Conservation (phyloP, 2,113 vertebrate species). For the Cyanocitta stelleri region DNA sequence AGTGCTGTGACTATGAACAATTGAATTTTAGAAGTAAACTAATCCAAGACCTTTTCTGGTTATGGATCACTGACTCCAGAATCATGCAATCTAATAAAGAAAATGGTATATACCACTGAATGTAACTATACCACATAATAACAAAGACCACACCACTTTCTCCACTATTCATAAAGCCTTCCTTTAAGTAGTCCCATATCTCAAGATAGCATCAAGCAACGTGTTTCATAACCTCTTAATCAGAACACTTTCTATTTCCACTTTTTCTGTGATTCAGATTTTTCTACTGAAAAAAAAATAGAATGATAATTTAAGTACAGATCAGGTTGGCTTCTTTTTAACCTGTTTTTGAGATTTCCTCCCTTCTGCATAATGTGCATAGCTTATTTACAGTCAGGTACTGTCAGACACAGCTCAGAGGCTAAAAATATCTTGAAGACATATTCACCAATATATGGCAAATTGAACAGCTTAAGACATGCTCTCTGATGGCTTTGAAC, state of each 20-base stretch:
- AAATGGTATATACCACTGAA: neutral
- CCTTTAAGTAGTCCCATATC: neutral
- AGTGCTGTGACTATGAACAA: neutral
- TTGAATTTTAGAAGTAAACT: neutral
- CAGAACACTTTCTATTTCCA: neutral
- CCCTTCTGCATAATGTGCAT: neutral
- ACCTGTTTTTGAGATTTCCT: neutral
- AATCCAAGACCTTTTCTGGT: neutral
- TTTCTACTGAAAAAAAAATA: neutral
- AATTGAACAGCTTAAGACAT: neutral
- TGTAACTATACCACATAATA: neutral
- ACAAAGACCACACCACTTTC: neutral
- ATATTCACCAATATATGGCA: neutral
- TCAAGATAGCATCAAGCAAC: neutral
- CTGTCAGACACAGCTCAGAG: neutral
- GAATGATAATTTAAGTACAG: neutral
- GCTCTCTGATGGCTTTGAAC: neutral
- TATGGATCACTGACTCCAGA: neutral
- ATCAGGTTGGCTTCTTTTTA: neutral
- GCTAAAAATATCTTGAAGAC: neutral
- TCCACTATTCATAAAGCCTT: neutral
- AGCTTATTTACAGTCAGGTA: neutral
- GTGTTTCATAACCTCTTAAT: neutral
- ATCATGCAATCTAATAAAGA: neutral
- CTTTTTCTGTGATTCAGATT: neutral